Base-by-base conservation (phyloP, 23 tunicate genomes). In the Ascidia mentula region DNA sequence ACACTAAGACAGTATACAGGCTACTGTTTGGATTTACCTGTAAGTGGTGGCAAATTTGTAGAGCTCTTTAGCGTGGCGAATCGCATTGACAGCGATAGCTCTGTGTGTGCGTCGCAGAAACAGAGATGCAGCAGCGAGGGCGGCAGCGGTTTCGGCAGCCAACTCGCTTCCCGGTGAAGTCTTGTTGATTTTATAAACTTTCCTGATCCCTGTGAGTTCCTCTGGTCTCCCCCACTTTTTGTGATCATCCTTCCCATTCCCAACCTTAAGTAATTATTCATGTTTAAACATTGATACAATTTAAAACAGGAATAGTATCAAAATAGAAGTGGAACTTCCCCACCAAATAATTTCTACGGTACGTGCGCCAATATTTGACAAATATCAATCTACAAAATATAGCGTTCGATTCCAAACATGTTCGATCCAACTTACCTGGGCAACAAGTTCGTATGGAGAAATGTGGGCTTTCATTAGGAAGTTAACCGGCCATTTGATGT, bases 131-230 rank as follows among this genome's bases (percentile, higher is more conserved):
- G 99, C 91, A 7, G 99, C 99, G 24, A 96, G 73, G 0, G 99
- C 94, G 0, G 99, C 99, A 17, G 99, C 99, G 4, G 94, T 87
- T 72, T 96, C 99, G 7, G 88, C 99, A 0, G 97, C 97, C 0
- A 96, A 40, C 35, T 96, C 99, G 22, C 98, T 77, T 15, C 99
- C 99, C n/a, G 99, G 99, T n/a, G 38, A 65, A 0, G 61, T 53
- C 34, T 70, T 30, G 40, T 85, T 87, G 39, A 96, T 87, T 85
- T 85, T 91, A 53, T 72, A 88, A 40, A 92, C 88, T 36, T 97
- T 97, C 31, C 99, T 59, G 9, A 74, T 69, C 79, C 74, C 77
- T 20, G 77, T 78, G 87, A 95, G 69, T 37, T 96, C 94, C 84
- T 96, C 99, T 15, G 99, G 89, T 35, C 94, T 76, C 12, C 97